phyloP scores from a whole-genome alignment of 2,888 invertebrate genomes.

The Campoplex nolae region DNA sequence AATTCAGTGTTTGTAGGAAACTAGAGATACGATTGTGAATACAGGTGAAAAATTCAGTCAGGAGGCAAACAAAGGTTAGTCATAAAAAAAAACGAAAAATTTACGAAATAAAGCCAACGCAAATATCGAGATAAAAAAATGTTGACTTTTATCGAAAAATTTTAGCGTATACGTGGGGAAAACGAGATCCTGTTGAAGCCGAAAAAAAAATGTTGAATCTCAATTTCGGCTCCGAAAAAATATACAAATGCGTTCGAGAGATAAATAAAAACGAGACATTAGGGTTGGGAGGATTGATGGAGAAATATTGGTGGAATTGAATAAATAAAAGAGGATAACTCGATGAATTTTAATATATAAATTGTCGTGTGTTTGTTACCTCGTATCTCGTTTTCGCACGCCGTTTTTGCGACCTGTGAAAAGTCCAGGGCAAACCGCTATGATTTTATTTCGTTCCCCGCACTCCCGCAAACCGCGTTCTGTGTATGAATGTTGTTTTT shows the following conservation, averaged over 20 bases:
- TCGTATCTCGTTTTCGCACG: constrained; percentile 71
- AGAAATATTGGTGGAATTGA: not conserved
- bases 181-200: no score
- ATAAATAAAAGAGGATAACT: not conserved
- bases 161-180: not conserved
- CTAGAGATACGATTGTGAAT: not conserved
- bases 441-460: constrained; percentile 16
- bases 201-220: not conserved
- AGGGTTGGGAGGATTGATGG: not conserved
- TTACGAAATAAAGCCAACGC: not conserved
- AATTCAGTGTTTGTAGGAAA: not conserved
- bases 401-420: constrained; percentile 71
- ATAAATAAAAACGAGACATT: not conserved
- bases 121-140: not conserved
- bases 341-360: constrained; percentile 11
- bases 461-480: constrained; percentile 33
- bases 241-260: constrained; percentile 10
- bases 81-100: not conserved
- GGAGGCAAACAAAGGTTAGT: not conserved
- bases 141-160: not conserved
- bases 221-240: constrained; percentile 31
- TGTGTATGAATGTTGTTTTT: constrained; percentile 21
- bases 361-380: constrained; percentile 61
- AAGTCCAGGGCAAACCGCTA: constrained; percentile 49
- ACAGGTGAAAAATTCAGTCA: not conserved